Evolutionary conservation across 2,113 vertebrate genomes (phyloP), one percentile per base, ranked within the genome.

Genomic region (Oxyruncus cristatus): DNA sequence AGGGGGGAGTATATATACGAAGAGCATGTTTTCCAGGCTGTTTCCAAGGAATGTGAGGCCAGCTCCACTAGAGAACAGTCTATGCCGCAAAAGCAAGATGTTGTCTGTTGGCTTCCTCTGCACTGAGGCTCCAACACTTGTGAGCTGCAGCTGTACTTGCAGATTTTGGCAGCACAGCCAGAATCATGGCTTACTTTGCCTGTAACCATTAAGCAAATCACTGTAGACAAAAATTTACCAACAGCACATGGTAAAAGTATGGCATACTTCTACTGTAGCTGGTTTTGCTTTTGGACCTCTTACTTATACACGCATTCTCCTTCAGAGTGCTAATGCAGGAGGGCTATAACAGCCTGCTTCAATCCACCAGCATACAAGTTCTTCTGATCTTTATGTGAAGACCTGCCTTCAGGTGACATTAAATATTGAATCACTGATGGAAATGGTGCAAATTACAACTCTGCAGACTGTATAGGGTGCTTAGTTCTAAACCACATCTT

Each of bases 11-110:
- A 1, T 46, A 72, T 46, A 92, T 59, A 95, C 89, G 85, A 79
- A 95, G 92, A 95, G 32, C 42, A 55, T 88, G 86, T 92, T 97
- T 96, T 97, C 89, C 88, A 94, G 44, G 61, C 93, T 92, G 93
- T 93, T 97, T 98, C 94, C 96, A 97, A 81, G 95, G 94, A 94
- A 96, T 42, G 42, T 17, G 90, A 97, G 94, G 91, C 91, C 85
- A 78, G 85, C 83, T 95, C 78, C 78, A 28, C 72, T 52, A 90
- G 30, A 95, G 78, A 94, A 19, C 83, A 75, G 92, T 55, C 95
- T 35, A 46, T 24, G 23, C 88, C 8, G 15, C 93, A 91, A 93
- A 28, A 35, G 88, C 76, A 95, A 96, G 92, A 93, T 95, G 96
- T 85, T 81, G 93, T 85, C 72, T 84, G 41, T 35, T 96, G 91